Evolutionary conservation across 2,113 vertebrate genomes (phyloP).

Genomic region (Onychostoma macrolepis): DNA sequence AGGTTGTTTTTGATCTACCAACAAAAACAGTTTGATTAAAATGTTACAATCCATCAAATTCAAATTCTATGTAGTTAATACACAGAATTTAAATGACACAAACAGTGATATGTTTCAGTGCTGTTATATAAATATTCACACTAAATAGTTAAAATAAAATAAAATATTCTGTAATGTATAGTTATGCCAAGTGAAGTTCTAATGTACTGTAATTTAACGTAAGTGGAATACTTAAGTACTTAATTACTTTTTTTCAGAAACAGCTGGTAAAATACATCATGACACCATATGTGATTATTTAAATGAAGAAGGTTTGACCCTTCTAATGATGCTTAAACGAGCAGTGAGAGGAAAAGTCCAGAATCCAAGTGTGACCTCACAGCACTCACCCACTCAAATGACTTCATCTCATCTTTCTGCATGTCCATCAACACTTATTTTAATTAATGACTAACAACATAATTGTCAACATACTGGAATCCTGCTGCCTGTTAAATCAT

Average conservation of each 20-base stretch:
- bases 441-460: not conserved
- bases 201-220: not conserved
- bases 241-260: too few relatives aligned
- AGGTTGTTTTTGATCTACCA: not conserved
- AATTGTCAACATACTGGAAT: not conserved
- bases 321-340: not conserved
- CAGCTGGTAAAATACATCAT: not conserved
- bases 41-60: not conserved
- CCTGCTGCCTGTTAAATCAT: not conserved
- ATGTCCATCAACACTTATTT: not conserved
- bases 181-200: not conserved
- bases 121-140: not conserved
- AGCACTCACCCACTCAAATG: conserved; percentile 3
- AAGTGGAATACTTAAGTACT: too few relatives aligned
- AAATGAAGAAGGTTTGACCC: not conserved
- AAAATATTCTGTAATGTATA: not conserved
- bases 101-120: not conserved
- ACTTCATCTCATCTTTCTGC: conserved; percentile 1
- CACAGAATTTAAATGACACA: not conserved
- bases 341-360: not conserved
- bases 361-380: not conserved
- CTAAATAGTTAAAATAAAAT: not conserved
- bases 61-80: not conserved
- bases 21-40: not conserved
- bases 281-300: not conserved